These are phyloP conservation scores for Nineta flava DNA, from an alignment of 2,888 invertebrate species.

Conservation along the genomic window DNA sequence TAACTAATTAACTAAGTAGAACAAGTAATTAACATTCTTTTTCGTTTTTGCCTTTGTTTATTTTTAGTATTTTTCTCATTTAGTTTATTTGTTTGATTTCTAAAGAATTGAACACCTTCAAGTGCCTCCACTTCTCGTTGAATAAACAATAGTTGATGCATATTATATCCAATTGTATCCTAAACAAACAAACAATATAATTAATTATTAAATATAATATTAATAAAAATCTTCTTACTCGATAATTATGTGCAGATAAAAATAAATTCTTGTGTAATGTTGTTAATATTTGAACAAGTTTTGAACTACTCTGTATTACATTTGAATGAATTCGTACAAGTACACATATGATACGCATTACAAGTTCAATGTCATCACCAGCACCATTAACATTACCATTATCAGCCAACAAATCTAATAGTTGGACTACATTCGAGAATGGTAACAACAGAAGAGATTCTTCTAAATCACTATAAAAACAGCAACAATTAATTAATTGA, in stretches of 20 bases:
- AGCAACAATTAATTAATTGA: slow-evolving; percentile 3
- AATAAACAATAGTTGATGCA: slow-evolving; percentile 62
- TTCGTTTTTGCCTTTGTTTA: slow-evolving; percentile 44
- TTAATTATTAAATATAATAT: background rate
- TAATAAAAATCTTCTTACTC: slow-evolving; percentile 31
- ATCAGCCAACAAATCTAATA: slow-evolving; percentile 53
- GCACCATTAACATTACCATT: slow-evolving; percentile 36
- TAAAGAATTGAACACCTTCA: slow-evolving; percentile 60
- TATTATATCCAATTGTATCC: slow-evolving; percentile 74
- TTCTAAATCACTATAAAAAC: slow-evolving; percentile 64
- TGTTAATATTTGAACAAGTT: slow-evolving; percentile 47
- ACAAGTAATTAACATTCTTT: slow-evolving; percentile 38
- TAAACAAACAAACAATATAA: slow-evolving; percentile 25
- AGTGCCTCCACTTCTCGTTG: slow-evolving; percentile 59
- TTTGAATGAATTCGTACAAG: slow-evolving; percentile 60
- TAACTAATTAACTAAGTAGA: too few relatives aligned
- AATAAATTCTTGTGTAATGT: slow-evolving; percentile 41
- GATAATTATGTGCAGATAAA: slow-evolving; percentile 37
- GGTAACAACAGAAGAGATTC: slow-evolving; percentile 77
- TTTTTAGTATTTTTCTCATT: slow-evolving; percentile 46
- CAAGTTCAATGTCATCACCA: slow-evolving; percentile 58
- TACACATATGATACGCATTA: slow-evolving; percentile 61
- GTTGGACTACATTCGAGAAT: slow-evolving; percentile 61
- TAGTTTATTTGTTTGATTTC: slow-evolving; percentile 49
- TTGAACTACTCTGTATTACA: slow-evolving; percentile 57